Evolutionary conservation across 2,113 vertebrate species (phyloP), one percentile per base, ranked within the genome.

Genomic region (Larimichthys polyactis): DNA sequence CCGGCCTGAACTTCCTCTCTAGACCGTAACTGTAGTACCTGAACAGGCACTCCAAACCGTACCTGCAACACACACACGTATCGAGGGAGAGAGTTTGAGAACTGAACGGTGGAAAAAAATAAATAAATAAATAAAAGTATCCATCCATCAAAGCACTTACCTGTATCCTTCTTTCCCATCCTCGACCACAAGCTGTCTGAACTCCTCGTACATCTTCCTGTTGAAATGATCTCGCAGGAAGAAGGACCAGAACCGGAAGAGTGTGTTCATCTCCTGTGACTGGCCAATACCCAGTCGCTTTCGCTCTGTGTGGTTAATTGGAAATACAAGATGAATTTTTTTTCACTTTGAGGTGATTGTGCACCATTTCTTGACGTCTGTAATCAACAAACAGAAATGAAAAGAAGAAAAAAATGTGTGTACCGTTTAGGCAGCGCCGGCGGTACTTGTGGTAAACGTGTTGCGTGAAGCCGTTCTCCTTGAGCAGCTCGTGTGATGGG

Each of bases 381-480:
- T 64, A 6, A 32, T 15, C 16, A 19, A 4, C 11, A 54, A 63
- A 8, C 2, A 55, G 12, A 43, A 6, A 14, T 24, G 62, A 17
- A 75, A 63, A 4, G 14, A 27, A 27, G 40, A 36, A 20, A 4
- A 11, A 4, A 11, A 4, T 2, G 52, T 0, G n/a, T 2, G 72
- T 92, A 99, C 98, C 98, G 0, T 99, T 99, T 86, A 99, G 97
- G 96, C 98, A 99, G 95, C 98, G 98, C 88, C 98, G 96, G 87
- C 98, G 97, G 92, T 99, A 99, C 93, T 99, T 99, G 95, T 99
- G 98, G 95, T 99, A 99, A 83, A 99, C 98, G 1, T 99, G 98
- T 94, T 99, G 98, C 27, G 98, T 99, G 96, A 99, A 99, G 95
- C 98, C 98, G 1, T 99, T 99, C 92, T 99, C 98, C 94, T 99